phyloP scores from a whole-genome alignment of 2,888 invertebrate species.

The Ophraella communa region DNA sequence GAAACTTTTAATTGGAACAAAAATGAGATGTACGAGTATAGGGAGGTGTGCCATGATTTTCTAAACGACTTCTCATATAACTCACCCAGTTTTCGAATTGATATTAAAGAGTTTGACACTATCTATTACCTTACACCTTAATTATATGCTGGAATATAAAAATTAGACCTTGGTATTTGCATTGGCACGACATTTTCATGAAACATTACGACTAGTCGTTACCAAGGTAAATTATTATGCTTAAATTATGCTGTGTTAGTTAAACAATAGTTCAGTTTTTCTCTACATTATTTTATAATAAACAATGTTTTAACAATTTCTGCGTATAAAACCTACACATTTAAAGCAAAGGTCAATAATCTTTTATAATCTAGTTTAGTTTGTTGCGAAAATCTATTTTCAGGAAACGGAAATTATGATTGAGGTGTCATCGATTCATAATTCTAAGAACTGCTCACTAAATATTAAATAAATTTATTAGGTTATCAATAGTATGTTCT shows the following conservation, averaged over 20 bases:
- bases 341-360: not conserved
- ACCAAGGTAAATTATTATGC: not conserved
- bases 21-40: not conserved
- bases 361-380: not conserved
- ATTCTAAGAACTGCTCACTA: too few species aligned
- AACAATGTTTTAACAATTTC: not conserved
- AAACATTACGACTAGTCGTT: not conserved
- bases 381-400: not conserved
- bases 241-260: too few species aligned
- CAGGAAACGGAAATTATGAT: too few species aligned
- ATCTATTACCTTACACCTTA: not conserved
- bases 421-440: too few species aligned
- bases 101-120: too few species aligned
- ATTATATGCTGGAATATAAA: not conserved
- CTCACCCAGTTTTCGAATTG: too few species aligned
- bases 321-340: not conserved
- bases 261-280: not conserved
- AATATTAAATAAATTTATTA: too few species aligned
- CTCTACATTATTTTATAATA: not conserved
- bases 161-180: not conserved
- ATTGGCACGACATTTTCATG: not conserved
- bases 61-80: not conserved
- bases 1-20: not conserved
- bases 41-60: too few species aligned
- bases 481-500: too few species aligned